Conservation (phyloP, 1,140 invertebrate species). For the Calliphora vicina region DNA sequence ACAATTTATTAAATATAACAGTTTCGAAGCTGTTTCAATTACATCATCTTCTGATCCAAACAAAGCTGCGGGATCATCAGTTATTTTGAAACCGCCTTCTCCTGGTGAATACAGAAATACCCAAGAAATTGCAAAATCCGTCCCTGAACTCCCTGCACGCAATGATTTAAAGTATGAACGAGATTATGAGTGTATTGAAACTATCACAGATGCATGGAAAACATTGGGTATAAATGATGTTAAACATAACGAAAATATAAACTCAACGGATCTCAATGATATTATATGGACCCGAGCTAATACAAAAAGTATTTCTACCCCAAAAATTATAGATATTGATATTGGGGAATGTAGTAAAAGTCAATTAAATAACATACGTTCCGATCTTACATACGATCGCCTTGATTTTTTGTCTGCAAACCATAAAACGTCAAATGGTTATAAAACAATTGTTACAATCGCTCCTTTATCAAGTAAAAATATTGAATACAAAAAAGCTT, state of each 20-base stretch:
- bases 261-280: constrained; percentile 47
- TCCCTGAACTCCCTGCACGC: constrained; percentile 31
- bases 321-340: constrained; percentile 57
- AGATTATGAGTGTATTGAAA: constrained; percentile 61
- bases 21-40: constrained; percentile 60
- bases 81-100: constrained; percentile 53
- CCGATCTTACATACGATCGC: constrained; percentile 74
- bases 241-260: constrained; percentile 65
- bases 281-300: constrained; percentile 46
- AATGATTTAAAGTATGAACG: constrained; percentile 43
- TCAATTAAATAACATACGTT: constrained; percentile 9
- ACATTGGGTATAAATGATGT: constrained; percentile 77
- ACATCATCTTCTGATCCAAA: constrained; percentile 51
- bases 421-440: constrained; percentile 72
- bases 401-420: constrained; percentile 83
- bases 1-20: constrained; percentile 58
- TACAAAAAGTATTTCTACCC: constrained; percentile 42
- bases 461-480: constrained; percentile 60
- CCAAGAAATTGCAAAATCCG: background rate
- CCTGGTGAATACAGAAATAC: constrained; percentile 40
- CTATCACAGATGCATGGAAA: constrained; percentile 76
- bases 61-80: constrained; percentile 47
- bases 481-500: constrained; percentile 45
- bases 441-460: constrained; percentile 70
- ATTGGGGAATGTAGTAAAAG: constrained; percentile 49